phyloP scores from a whole-genome alignment of 2,888 invertebrate genomes.

The Meta bourneti region DNA sequence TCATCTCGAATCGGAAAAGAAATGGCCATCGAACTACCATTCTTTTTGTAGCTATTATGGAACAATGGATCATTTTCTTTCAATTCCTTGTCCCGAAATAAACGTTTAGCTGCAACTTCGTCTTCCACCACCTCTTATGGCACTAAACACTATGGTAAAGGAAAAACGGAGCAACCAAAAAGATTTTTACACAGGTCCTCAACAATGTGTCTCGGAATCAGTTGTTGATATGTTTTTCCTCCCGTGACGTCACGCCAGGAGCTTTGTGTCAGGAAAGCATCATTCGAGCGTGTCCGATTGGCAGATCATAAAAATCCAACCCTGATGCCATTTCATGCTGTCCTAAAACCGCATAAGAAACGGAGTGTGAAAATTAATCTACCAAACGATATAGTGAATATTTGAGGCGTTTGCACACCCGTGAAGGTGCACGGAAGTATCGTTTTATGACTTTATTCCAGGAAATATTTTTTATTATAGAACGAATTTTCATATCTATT shows the following conservation, averaged over 20 bases:
- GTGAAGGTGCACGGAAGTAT: not conserved
- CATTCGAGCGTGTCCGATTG: constrained; percentile 16
- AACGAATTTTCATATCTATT: too few relatives aligned
- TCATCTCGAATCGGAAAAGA: not conserved
- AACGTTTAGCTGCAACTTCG: constrained; percentile 23
- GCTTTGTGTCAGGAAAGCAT: constrained; percentile 29
- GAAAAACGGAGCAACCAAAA: constrained; percentile 38
- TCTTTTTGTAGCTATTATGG: constrained; percentile 32
- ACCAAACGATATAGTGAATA: constrained; percentile 21
- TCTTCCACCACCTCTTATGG: constrained; percentile 25
- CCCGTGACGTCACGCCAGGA: constrained; percentile 29
- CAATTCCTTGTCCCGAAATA: constrained; percentile 54
- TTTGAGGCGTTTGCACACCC: not conserved
- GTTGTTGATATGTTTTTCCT: constrained; percentile 49
- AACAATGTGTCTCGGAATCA: constrained; percentile 24
- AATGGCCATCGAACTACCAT: not conserved
- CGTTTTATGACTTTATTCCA: not conserved
- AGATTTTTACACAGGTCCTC: constrained; percentile 27
- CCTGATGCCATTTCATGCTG: not conserved
- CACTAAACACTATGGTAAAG: not conserved
- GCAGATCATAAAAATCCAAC: constrained; percentile 32
- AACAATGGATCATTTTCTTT: constrained; percentile 34
- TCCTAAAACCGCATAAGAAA: constrained; percentile 23
- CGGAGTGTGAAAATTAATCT: constrained; percentile 57
- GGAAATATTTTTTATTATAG: not conserved